Conservation (phyloP, 2,888 invertebrate genomes). For the Leuctra nigra region DNA sequence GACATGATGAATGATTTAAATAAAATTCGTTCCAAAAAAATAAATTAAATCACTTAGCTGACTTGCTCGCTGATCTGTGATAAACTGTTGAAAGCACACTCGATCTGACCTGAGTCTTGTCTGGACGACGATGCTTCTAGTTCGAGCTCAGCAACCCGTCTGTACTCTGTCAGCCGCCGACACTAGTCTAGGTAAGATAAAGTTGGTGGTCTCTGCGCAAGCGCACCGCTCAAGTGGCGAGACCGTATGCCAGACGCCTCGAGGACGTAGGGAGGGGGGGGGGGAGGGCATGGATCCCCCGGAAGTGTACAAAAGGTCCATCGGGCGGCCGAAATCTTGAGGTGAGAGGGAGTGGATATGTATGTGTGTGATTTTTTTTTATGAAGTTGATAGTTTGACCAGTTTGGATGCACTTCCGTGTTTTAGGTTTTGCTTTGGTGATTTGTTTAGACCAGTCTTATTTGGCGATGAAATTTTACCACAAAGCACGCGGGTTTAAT, state of each 20-base stretch:
- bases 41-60: too few relatives aligned
- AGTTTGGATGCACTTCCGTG: neutral
- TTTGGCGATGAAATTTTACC: too few relatives aligned
- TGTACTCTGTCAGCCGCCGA: neutral
- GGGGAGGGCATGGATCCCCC: constrained; percentile 4
- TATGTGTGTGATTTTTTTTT: neutral
- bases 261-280: neutral
- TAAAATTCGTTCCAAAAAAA: neutral
- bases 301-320: constrained; percentile 9
- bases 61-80: too few relatives aligned
- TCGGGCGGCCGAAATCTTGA: neutral
- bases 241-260: neutral
- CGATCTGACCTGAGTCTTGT: too few relatives aligned
- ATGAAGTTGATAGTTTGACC: too few relatives aligned
- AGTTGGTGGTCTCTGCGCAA: neutral
- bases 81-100: too few relatives aligned
- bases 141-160: too few relatives aligned
- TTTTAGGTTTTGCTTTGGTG: too few relatives aligned
- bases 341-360: neutral
- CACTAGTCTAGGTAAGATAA: constrained; percentile 4
- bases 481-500: too few relatives aligned
- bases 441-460: too few relatives aligned
- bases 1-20: constrained; percentile 7
- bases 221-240: neutral
- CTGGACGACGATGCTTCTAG: too few relatives aligned